These are phyloP conservation scores for Tinea semifulvella DNA, from an alignment of 2,888 invertebrate genomes.

Conservation along the genomic window DNA sequence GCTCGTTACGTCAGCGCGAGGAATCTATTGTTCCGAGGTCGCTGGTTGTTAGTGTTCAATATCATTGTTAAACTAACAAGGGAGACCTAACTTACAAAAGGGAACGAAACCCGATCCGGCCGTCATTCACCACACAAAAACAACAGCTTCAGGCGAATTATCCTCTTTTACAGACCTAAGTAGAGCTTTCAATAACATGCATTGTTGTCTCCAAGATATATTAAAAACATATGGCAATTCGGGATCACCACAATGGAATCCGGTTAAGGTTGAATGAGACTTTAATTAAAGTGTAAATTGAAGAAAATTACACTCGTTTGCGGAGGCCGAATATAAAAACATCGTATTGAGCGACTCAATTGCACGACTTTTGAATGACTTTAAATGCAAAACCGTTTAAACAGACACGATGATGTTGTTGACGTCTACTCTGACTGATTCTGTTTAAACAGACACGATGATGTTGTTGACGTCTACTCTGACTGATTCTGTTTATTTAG, in stretches of 20 bases:
- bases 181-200: not conserved
- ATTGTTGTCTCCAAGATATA: not conserved
- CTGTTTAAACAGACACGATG: not conserved
- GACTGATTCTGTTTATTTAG: not conserved
- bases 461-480: not conserved
- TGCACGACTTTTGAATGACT: not conserved
- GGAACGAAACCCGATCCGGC: slow-evolving; percentile 11
- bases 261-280: slow-evolving; percentile 9
- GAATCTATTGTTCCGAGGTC: not conserved
- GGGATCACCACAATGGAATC: not conserved
- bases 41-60: slow-evolving; percentile 8
- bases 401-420: not conserved
- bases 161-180: not conserved
- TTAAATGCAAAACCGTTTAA: not conserved
- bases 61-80: slow-evolving; percentile 8
- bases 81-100: not conserved
- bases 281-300: slow-evolving; percentile 9
- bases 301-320: slow-evolving; percentile 6
- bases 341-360: not conserved
- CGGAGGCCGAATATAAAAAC: slow-evolving; percentile 1
- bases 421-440: too few species aligned
- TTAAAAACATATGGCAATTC: not conserved
- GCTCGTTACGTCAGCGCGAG: slow-evolving; percentile 3
- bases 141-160: slow-evolving; percentile 21
- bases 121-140: slow-evolving; percentile 33